These are phyloP conservation scores for Falco cherrug DNA, from an alignment of 2,797 vertebrate species.

Conservation along the genomic window DNA sequence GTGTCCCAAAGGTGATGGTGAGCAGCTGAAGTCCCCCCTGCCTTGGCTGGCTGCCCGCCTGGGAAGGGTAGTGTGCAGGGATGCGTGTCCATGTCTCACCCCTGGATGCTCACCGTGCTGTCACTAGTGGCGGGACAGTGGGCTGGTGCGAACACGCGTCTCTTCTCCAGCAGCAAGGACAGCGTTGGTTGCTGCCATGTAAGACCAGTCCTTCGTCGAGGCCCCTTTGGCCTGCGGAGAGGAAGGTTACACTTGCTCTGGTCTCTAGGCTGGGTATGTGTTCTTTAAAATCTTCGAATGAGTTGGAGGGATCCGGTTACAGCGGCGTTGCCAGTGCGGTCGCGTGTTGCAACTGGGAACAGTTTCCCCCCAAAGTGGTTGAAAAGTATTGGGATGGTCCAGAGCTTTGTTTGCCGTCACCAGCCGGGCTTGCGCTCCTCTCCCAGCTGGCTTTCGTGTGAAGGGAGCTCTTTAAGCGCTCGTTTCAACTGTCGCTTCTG, in stretches of 20 bases:
- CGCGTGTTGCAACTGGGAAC: neutral
- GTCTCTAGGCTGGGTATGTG: neutral
- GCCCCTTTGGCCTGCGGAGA: neutral
- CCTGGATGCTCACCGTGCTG: fast-evolving
- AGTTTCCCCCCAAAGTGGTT: neutral
- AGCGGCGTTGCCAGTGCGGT: fast-evolving
- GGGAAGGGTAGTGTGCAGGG: neutral
- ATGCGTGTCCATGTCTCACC: fast-evolving
- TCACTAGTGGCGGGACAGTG: neutral
- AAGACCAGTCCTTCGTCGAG: neutral
- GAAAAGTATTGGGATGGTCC: neutral
- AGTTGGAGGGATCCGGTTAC: neutral
- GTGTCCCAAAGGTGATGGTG: neutral
- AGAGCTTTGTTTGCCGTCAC: neutral
- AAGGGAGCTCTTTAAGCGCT: neutral
- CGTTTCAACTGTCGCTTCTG: neutral
- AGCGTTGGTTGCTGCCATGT: neutral
- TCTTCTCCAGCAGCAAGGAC: neutral
- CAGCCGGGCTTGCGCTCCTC: neutral
- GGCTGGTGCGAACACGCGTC: fast-evolving
- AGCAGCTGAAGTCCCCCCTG: neutral
- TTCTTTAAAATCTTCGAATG: neutral
- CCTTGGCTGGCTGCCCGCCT: neutral
- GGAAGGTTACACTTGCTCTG: neutral
- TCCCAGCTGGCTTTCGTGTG: neutral